Conservation (phyloP, 2,113 vertebrate genomes). For the Xyliphius kryptos region DNA sequence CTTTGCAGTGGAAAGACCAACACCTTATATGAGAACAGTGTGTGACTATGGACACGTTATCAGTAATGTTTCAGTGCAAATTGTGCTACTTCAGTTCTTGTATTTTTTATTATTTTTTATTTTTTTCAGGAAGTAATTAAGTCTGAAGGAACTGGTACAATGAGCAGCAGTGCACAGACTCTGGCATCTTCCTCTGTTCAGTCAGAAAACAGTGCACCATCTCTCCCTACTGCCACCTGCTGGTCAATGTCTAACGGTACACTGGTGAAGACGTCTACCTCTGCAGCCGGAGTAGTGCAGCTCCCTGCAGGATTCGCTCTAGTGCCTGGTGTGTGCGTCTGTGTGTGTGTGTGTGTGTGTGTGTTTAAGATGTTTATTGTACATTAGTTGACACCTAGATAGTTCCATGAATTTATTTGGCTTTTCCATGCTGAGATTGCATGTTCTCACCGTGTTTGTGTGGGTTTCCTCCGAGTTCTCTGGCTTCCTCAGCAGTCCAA, state of each 20-base stretch:
- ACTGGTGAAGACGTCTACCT: conserved; percentile 77
- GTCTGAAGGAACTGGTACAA: conserved; percentile 55
- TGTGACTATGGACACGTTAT: too few relatives aligned
- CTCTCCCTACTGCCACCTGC: conserved; percentile 78
- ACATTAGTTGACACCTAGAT: too few relatives aligned
- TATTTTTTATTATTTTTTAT: conserved; percentile 4
- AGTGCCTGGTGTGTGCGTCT: conserved; percentile 78
- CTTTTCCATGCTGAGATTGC: too few relatives aligned
- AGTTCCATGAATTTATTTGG: too few relatives aligned
- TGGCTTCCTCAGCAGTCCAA: too few relatives aligned
- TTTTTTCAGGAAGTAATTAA: conserved; percentile 68
- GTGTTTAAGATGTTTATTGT: background rate
- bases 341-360: background rate
- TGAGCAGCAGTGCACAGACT: conserved; percentile 16
- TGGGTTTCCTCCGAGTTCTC: too few relatives aligned
- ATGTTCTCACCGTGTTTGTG: too few relatives aligned
- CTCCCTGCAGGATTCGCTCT: conserved; percentile 84
- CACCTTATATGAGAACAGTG: too few relatives aligned
- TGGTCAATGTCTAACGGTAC: conserved; percentile 84
- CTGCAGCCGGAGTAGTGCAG: conserved; percentile 75
- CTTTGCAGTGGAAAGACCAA: too few relatives aligned
- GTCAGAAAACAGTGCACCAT: conserved; percentile 67
- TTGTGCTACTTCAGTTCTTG: too few relatives aligned
- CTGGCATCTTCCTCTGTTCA: conserved; percentile 73
- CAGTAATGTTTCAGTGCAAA: too few relatives aligned